Base-by-base conservation (phyloP, 2,113 vertebrate species). In the Indri indri region DNA sequence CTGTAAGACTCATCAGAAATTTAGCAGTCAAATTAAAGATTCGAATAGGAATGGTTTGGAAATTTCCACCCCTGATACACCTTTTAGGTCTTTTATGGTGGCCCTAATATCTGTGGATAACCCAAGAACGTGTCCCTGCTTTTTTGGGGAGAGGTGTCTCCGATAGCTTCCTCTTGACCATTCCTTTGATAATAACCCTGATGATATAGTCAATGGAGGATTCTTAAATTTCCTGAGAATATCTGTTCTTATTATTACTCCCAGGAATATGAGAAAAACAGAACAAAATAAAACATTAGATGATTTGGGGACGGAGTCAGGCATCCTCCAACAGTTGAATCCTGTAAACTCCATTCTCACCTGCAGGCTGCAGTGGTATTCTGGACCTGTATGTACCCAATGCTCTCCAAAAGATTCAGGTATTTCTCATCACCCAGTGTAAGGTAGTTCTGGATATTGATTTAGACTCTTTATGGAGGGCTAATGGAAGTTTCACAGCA, bases 291-390 rank as follows among this genome's bases (percentile, higher is more conserved):
- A 50, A 66, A 47, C 18, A 54, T 14, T 68, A 16, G 5, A 70
- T 66, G 20, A 10, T 45, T 66, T 70, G 14, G 52, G 37, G 5
- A 71, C 45, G 74, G 25, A 87, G 68, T 83, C 20, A 73, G 54
- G 42, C 14, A n/a, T 77, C 12, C 8, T 81, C 17, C 66, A 47
- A 45, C 9, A 76, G 1, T 7, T 32, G 6, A 66, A 54, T 5
- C 1, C 16, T 7, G 16, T 9, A 65, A 37, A 1, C 2, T 30
- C 4, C 1, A 3, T 6, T n/a, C 16, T 81, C 59, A n/a, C 23
- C 2, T 73, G 18, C 2, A 54, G 40, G 45, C 3, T 32, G 42
- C 11, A 7, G 1, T 57, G n/a, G 1, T 23, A 77, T 57, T 61
- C 2, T 54, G 4, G 1, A 37, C 5, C 20, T 32, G 63, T 83